Evolutionary conservation across 2,113 vertebrate species (phyloP), one percentile per base, ranked within the genome.

Genomic region (Chunga burmeisteri): DNA sequence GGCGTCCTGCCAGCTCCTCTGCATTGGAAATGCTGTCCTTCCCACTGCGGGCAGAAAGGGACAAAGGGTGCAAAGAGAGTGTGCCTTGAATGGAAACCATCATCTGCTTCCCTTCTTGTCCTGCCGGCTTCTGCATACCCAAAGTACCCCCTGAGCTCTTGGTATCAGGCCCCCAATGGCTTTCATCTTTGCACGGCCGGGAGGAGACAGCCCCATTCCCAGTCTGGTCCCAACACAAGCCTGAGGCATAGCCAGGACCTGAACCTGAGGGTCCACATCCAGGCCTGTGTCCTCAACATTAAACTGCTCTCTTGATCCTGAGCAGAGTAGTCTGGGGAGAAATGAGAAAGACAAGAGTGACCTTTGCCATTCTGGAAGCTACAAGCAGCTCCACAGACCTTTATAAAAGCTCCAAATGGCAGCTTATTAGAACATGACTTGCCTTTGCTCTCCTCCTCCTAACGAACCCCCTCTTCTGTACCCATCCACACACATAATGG

Each of bases 101-200:
- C 58, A 18, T 3, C 56, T 53, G 22, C n/a, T 66, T 71, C 29
- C 30, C 47, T 23, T 40, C 2, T 12, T 4, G 16, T 8, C 58
- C 79, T n/a, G 46, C 19, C 26, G 47, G 38, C 81, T 74, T 29
- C 46, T 77, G 27, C 38, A 15, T 4, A 13, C 6, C 58, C 42
- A 13, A 49, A 21, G 29, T 13, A 53, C 2, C 7, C 29, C 53
- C 73, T 2, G n/a, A 81, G 55, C 55, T 75, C 59, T 29, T 4
- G 50, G 1, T 5, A 0, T 13, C 74, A 46, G 27, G 9, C 23
- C 11, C 44, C n/a, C 22, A 30, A 0, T 0, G 23, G 42, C 40
- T 67, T 16, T 9, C 21, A 27, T 22, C 27, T 36, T 36, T 34
- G 50, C n/a, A 5, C 0, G 9, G 3, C 15, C 20, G 50, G 27